phyloP scores from a whole-genome alignment of 1,140 invertebrate genomes.

The Phenacoccus solenopsis region DNA sequence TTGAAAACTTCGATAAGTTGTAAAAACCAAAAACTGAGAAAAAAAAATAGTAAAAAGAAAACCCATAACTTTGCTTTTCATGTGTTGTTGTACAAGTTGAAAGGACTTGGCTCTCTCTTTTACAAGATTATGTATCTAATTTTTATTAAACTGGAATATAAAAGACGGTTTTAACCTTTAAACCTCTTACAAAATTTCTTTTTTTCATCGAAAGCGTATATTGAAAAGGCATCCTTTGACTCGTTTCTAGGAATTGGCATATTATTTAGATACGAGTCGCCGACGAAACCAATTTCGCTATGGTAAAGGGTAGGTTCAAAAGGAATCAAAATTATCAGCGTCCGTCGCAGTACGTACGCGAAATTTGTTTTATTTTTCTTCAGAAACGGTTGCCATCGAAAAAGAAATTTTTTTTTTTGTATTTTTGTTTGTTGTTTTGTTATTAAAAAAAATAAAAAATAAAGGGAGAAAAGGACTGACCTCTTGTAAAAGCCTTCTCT shows the following conservation, averaged over 20 bases:
- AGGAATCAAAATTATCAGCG: constrained; percentile 15
- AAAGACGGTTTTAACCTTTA: constrained; percentile 15
- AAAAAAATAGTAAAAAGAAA: background rate
- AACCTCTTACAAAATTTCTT: constrained; percentile 10
- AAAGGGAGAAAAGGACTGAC: background rate
- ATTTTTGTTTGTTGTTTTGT: constrained; percentile 14
- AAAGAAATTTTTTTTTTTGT: background rate
- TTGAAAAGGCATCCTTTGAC: constrained; percentile 9
- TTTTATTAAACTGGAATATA: constrained; percentile 15
- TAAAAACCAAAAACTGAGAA: background rate
- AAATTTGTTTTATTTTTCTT: constrained; percentile 13
- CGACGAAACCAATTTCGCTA: constrained; percentile 9
- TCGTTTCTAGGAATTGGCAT: constrained; percentile 14
- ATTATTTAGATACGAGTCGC: constrained; percentile 15
- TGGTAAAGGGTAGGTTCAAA: constrained; percentile 11
- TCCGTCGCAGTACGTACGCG: background rate
- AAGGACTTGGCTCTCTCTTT: background rate
- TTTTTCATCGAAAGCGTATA: background rate
- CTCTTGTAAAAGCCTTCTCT: constrained; percentile 2
- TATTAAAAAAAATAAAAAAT: constrained; percentile 6
- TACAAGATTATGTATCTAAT: constrained; percentile 11
- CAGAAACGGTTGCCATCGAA: background rate
- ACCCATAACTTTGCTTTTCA: background rate
- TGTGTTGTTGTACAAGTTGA: constrained; percentile 11
- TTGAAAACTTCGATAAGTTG: background rate